Evolutionary conservation across 37 sponge, comb jelly and placozoan species (phyloP).

Genomic region (Theonella swinhoei): DNA sequence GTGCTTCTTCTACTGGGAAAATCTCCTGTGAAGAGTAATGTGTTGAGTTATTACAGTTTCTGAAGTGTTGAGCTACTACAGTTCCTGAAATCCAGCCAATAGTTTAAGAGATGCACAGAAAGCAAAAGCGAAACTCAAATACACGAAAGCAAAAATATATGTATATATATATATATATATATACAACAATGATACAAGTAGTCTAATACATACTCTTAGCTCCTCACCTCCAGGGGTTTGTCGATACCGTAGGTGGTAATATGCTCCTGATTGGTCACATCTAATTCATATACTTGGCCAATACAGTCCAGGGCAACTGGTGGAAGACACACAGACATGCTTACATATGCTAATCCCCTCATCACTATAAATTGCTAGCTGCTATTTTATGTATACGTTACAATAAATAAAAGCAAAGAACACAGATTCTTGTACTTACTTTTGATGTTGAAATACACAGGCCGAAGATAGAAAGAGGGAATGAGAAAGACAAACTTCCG

Average conservation of each 20-base stretch:
- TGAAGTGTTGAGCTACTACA: neutral
- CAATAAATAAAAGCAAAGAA: too few relatives aligned
- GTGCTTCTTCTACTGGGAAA: neutral
- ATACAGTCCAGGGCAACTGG: conserved; percentile 65
- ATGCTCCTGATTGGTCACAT: neutral
- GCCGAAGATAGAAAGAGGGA: too few relatives aligned
- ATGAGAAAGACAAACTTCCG: too few relatives aligned
- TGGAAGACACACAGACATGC: neutral
- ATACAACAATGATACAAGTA: neutral
- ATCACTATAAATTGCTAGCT: too few relatives aligned
- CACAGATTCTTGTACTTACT: too few relatives aligned
- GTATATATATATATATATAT: neutral
- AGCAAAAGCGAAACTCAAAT: neutral
- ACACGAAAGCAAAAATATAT: neutral
- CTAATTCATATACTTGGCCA: conserved; percentile 36
- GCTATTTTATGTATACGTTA: too few relatives aligned
- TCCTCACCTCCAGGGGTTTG: conserved; percentile 24
- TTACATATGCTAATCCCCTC: too few relatives aligned
- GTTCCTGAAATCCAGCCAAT: too few relatives aligned
- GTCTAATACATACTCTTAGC: neutral
- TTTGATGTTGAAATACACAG: too few relatives aligned
- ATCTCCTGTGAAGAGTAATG: neutral
- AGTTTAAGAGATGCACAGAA: neutral
- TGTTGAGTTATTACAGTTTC: neutral
- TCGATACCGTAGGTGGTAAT: neutral